Base-by-base conservation (phyloP, 2,797 vertebrate species). In the Morus bassanus region DNA sequence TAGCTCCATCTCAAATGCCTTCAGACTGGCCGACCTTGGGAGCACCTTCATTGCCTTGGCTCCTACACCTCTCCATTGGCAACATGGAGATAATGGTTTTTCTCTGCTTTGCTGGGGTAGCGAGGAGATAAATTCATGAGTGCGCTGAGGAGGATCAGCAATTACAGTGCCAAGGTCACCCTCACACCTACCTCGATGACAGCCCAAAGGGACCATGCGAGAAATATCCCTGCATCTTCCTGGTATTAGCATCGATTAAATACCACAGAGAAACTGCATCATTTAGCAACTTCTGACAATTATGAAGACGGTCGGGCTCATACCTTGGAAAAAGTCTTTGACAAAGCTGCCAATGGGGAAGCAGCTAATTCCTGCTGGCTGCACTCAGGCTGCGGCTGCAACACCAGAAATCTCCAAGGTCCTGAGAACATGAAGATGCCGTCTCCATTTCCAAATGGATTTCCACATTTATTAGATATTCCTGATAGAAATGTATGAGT, bases 401-500 rank as follows among this genome's bases (percentile, higher is more conserved):
- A 24, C n/a, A 24, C 30, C 87, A 65, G 75, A 56, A 79, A 89
- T 35, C 75, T 67, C 75, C 2, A 0, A 68, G 82, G 85, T 87
- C 91, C 91, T 4, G 0, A 88, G 96, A 84, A 81, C 56, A 45
- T 16, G 45, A 84, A 94, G 72, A 89, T 39, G 75, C 59, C 3
- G 6, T 57, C 80, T 86, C 81, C 75, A 67, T 88, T 88, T 94
- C 85, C 89, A 93, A 88, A 87, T 83, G 88, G 73, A 77, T 91
- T 96, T 95, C 96, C 82, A 72, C 90, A 67, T 86, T 93, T 96
- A 88, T 96, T 95, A 91, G 93, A 79, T 67, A 43, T 43, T 93
- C 68, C 90, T 79, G 85, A 93, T 85, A 75, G 89, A 97, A 97
- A 95, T 76, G 92, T 80, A 73, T 0, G 0, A 86, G 76, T 51